A percentile compares a stretch with the other conserved stretches of the same genome.
Conservation (phyloP, 2,797 vertebrate species). For the Lepus townsendii region DNA sequence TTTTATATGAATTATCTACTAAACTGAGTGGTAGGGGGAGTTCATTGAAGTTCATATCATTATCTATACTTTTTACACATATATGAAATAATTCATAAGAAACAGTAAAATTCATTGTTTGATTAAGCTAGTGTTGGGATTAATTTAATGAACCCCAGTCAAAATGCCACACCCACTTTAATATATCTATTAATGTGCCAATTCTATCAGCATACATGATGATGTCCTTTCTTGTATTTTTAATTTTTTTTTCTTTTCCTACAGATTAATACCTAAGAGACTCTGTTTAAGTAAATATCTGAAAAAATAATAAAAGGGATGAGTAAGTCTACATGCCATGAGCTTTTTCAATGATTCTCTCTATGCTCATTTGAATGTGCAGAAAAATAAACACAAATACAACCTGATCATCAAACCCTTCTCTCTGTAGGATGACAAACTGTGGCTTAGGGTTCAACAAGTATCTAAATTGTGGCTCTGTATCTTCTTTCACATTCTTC, state of each 20-base stretch:
- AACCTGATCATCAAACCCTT: neutral
- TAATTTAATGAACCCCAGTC: conserved; percentile 13
- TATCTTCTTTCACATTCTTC: neutral
- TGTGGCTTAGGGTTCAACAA: neutral
- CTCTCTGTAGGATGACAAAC: neutral
- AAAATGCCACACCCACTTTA: neutral
- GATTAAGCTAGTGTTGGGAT: neutral
- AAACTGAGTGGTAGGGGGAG: neutral
- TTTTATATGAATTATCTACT: neutral
- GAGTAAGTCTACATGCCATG: neutral
- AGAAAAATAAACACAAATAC: neutral
- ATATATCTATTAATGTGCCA: neutral
- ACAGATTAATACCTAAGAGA: neutral
- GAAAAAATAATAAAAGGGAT: neutral
- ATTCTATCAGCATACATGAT: neutral
- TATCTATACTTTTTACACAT: neutral
- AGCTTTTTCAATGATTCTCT: conserved; percentile 31
- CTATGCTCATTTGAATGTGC: neutral
- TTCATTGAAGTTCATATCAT: neutral
- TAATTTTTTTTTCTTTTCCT: neutral
- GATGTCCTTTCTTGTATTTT: neutral
- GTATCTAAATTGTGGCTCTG: neutral
- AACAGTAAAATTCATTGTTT: neutral
- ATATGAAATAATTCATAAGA: neutral
- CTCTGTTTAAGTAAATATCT: neutral